Conservation (phyloP, 2,797 vertebrate species). For the Cossypha niveicapilla region DNA sequence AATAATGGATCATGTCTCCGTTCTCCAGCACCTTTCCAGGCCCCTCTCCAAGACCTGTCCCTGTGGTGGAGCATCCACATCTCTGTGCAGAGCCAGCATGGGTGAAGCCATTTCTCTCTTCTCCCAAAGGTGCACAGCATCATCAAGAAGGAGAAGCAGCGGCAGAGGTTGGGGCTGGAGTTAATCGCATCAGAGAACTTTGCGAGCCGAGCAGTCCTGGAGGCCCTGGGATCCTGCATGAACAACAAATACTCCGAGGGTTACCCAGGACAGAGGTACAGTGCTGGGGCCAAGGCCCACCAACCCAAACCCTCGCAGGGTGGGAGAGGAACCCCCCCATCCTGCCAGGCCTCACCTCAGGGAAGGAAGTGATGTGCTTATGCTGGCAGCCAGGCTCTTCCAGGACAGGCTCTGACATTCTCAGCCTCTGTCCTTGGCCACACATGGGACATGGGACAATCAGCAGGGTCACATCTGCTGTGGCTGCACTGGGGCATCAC, state of each 20-base stretch:
- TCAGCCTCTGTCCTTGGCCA: background rate
- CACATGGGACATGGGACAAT: fast-evolving
- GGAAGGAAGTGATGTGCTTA: background rate
- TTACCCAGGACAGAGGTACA: constrained; percentile 92
- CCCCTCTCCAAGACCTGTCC: background rate
- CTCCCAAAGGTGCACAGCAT: constrained; percentile 82
- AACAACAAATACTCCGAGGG: constrained; percentile 99
- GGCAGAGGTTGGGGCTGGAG: constrained; percentile 88
- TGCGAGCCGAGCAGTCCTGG: constrained; percentile 90
- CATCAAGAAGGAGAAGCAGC: constrained; percentile 91
- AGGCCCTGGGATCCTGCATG: constrained; percentile 94
- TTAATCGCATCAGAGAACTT: constrained; percentile 97
- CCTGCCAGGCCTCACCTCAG: background rate
- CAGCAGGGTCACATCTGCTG: background rate
- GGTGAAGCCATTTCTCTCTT: background rate
- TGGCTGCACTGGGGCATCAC: background rate
- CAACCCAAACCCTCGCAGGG: background rate
- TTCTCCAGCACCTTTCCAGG: background rate
- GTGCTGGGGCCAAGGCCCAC: background rate
- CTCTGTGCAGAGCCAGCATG: fast-evolving
- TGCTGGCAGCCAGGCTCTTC: background rate
- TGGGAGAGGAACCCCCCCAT: background rate
- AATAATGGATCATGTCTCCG: background rate
- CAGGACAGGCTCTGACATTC: background rate
- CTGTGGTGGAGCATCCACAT: fast-evolving